Conservation (phyloP, 2,888 invertebrate species). For the Allolobophora icterica region DNA sequence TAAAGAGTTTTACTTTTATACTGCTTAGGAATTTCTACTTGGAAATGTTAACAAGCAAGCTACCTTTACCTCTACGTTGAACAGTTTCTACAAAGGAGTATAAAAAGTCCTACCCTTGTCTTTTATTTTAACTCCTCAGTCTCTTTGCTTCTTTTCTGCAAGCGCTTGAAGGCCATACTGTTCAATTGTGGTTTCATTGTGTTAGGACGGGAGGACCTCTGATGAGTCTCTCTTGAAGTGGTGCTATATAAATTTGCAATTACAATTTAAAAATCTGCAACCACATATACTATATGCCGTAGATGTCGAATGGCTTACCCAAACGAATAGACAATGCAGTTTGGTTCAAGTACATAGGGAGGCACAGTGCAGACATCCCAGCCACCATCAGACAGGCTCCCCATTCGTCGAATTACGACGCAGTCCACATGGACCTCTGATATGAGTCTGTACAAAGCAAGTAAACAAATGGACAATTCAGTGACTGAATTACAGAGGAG, state of each 20-base stretch:
- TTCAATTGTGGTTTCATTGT: too few species aligned
- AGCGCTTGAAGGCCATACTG: too few species aligned
- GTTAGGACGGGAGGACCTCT: too few species aligned
- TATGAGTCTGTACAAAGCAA: constrained; percentile 30
- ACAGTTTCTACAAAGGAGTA: not conserved
- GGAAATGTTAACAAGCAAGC: too few species aligned
- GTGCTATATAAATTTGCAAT: too few species aligned
- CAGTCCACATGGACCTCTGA: constrained; percentile 39
- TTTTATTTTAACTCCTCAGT: not conserved
- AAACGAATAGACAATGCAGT: constrained; percentile 59
- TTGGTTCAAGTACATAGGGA: constrained; percentile 53
- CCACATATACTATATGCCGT: not conserved
- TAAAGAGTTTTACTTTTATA: too few species aligned
- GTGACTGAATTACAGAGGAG: not conserved
- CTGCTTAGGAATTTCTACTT: too few species aligned
- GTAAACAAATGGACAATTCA: not conserved
- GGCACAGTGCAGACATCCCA: constrained; percentile 61
- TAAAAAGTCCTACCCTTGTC: not conserved
- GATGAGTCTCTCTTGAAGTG: too few species aligned
- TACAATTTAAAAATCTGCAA: not conserved
- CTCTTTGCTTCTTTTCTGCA: too few species aligned
- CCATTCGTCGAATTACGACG: constrained; percentile 40
- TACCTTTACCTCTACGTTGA: too few species aligned
- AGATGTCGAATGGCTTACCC: constrained; percentile 44
- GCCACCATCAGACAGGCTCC: constrained; percentile 56